phyloP scores from a whole-genome alignment of 2,888 invertebrate genomes.

The Drosophila lutescens region DNA sequence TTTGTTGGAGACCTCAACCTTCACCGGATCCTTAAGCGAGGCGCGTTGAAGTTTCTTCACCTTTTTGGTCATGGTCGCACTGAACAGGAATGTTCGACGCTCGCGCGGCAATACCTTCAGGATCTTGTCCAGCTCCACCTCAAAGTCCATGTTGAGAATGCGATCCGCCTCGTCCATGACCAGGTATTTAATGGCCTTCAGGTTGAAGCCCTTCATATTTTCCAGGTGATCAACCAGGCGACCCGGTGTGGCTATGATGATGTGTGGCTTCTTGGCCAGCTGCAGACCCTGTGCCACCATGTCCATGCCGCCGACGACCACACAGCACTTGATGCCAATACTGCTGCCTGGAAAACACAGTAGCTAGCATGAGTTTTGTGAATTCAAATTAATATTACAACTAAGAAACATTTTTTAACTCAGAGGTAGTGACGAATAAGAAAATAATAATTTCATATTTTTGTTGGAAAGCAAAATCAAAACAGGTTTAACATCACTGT shows the following conservation, averaged over 20 bases:
- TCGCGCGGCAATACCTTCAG: conserved; percentile 94
- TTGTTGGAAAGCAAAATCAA: conserved; percentile 68
- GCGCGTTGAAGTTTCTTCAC: conserved; percentile 98
- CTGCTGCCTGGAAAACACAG: conserved; percentile 87
- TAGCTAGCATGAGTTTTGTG: neutral
- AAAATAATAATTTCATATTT: conserved; percentile 76
- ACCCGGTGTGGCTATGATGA: conserved; percentile 98
- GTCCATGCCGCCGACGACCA: conserved; percentile 99
- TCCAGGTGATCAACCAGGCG: conserved; percentile 97
- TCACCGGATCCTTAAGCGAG: conserved; percentile 96
- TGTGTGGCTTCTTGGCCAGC: conserved; percentile 97
- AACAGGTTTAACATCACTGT: conserved; percentile 75
- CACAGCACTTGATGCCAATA: conserved; percentile 97
- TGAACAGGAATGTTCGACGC: conserved; percentile 96
- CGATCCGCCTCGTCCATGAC: conserved; percentile 99
- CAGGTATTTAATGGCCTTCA: conserved; percentile 94
- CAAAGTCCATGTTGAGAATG: conserved; percentile 99
- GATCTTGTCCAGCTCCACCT: conserved; percentile 98
- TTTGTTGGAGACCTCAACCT: conserved; percentile 97
- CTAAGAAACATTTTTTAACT: conserved; percentile 38
- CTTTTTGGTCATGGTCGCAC: conserved; percentile 99
- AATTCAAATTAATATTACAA: neutral
- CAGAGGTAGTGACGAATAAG: conserved; percentile 84
- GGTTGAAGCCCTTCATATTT: conserved; percentile 98
- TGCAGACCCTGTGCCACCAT: conserved; percentile 97